Evolutionary conservation across 2,113 vertebrate species (phyloP).

Genomic region (Phoxinus phoxinus): DNA sequence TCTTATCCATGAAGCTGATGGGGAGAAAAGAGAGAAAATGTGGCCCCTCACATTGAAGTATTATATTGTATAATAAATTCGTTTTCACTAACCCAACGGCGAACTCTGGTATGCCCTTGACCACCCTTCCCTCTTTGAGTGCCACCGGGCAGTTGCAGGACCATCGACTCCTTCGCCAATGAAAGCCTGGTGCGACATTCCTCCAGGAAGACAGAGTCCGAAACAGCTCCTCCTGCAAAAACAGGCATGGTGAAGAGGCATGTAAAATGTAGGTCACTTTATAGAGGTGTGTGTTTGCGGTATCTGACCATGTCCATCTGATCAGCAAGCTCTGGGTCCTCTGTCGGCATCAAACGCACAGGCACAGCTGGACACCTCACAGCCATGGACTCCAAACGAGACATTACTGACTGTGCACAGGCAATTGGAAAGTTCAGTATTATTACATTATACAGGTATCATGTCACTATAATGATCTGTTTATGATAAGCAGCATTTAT

Average conservation of each 20-base stretch:
- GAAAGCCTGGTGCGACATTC: slow-evolving; percentile 79
- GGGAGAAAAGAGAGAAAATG: slow-evolving; percentile 41
- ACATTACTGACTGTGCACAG: slow-evolving; percentile 77
- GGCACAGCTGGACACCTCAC: slow-evolving; percentile 77
- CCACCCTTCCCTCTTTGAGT: slow-evolving; percentile 83
- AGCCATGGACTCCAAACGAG: slow-evolving; percentile 83
- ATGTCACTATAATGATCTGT: too few relatives aligned
- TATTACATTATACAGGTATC: not conserved
- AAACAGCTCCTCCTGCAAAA: slow-evolving; percentile 83
- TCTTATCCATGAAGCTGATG: slow-evolving; percentile 90
- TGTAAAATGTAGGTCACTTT: not conserved
- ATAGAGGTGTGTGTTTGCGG: not conserved
- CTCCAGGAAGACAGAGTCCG: slow-evolving; percentile 73
- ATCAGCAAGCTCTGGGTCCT: slow-evolving; percentile 75
- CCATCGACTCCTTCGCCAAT: slow-evolving; percentile 91
- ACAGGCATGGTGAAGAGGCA: not conserved
- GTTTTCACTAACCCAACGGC: slow-evolving; percentile 80
- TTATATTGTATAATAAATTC: not conserved
- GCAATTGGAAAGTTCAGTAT: not conserved
- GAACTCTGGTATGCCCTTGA: slow-evolving; percentile 79
- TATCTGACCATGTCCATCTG: slow-evolving; percentile 76
- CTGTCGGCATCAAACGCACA: slow-evolving; percentile 74
- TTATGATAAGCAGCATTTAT: too few relatives aligned
- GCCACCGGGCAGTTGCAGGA: slow-evolving; percentile 85
- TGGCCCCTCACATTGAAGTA: not conserved